These are phyloP conservation scores for Florisuga fusca DNA, from an alignment of 2,797 vertebrate species.

Conservation along the genomic window DNA sequence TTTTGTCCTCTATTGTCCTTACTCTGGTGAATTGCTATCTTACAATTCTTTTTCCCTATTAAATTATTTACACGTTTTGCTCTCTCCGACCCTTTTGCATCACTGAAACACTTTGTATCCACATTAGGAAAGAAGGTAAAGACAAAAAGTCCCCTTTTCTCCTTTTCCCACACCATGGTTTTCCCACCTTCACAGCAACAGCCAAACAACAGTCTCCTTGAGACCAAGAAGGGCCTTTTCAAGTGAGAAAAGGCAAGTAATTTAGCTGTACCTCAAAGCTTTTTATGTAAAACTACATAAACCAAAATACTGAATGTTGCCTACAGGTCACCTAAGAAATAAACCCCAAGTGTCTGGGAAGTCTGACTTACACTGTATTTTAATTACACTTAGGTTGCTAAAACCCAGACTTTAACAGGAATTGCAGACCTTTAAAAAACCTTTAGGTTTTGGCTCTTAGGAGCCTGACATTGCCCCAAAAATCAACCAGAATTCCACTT, in stretches of 20 bases:
- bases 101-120: not conserved
- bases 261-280: not conserved
- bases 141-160: not conserved
- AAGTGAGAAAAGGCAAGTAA: not conserved
- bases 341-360: not conserved
- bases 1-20: slow-evolving; percentile 72
- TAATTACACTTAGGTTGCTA: not conserved
- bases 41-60: slow-evolving; percentile 53
- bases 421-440: slow-evolving; percentile 7
- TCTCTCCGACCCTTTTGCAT: not conserved
- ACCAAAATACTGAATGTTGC: not conserved
- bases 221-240: not conserved
- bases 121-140: not conserved
- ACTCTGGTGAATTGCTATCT: slow-evolving; percentile 63
- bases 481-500: not conserved
- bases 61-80: slow-evolving; percentile 55
- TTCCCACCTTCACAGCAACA: slow-evolving; percentile 27
- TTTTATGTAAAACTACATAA: not conserved
- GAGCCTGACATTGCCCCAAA: not conserved
- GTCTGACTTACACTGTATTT: not conserved
- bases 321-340: slow-evolving; percentile 3
- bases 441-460: not conserved
- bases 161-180: not conserved
- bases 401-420: not conserved
- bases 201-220: not conserved